A percentile compares a stretch with the other conserved stretches of the same genome.
phyloP scores from a whole-genome alignment of 53 echinoderm and acorn worm genomes.

The Pentamera pediparva region DNA sequence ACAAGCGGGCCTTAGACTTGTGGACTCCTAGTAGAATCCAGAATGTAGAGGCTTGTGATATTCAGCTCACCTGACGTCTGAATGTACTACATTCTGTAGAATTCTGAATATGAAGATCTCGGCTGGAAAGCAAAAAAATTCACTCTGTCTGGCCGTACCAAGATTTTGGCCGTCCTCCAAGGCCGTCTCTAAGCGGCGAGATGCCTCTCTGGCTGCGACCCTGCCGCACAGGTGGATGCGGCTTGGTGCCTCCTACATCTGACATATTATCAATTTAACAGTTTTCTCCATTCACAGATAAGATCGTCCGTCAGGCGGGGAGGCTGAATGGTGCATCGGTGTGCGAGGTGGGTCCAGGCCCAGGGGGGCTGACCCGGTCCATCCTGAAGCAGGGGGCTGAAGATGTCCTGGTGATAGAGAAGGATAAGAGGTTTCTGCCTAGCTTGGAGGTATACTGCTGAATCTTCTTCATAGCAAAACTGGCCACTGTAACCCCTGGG shows the following conservation, averaged over 20 bases:
- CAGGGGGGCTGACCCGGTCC: constrained; percentile 85
- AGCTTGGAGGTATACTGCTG: constrained; percentile 64
- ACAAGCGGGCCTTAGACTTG: too few species aligned
- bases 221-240: too few species aligned
- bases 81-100: too few species aligned
- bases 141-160: too few species aligned
- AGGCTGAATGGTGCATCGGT: constrained; percentile 59
- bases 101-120: neutral
- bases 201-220: too few species aligned
- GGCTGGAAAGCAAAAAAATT: too few species aligned
- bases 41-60: too few species aligned
- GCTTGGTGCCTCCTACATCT: neutral
- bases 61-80: too few species aligned
- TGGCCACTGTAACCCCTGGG: neutral
- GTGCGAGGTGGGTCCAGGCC: constrained; percentile 94
- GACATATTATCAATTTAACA: neutral
- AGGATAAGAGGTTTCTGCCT: constrained; percentile 77
- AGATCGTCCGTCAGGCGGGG: constrained; percentile 85
- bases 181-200: too few species aligned
- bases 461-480: neutral
- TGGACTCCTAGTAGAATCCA: too few species aligned
- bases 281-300: constrained; percentile 47
- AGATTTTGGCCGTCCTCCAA: too few species aligned
- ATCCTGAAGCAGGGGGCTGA: constrained; percentile 71
- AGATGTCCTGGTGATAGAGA: constrained; percentile 74